phyloP scores from a whole-genome alignment of 2,113 vertebrate genomes.

The Heterocephalus glaber region DNA sequence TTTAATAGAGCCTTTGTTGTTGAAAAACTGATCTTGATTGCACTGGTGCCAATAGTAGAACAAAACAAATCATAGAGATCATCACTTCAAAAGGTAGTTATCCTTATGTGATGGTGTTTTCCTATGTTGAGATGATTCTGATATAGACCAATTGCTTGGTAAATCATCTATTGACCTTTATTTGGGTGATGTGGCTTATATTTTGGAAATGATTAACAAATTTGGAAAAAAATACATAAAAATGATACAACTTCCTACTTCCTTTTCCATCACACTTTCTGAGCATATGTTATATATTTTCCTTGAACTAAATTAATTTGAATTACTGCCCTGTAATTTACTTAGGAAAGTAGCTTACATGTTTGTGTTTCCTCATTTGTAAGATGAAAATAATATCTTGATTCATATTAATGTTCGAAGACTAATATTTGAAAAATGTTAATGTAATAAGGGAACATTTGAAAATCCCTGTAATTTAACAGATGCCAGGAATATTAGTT shows the following conservation, averaged over 20 bases:
- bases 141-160: neutral
- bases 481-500: neutral
- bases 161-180: neutral
- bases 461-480: neutral
- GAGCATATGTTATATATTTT: constrained; percentile 7
- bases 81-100: neutral
- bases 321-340: neutral
- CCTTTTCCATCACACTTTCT: neutral
- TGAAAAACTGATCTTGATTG: neutral
- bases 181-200: neutral
- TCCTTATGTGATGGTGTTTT: neutral
- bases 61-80: neutral
- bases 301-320: neutral
- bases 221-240: neutral
- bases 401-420: neutral
- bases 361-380: neutral
- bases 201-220: neutral
- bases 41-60: neutral
- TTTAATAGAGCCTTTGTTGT: neutral
- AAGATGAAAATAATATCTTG: constrained; percentile 19
- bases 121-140: neutral
- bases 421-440: neutral
- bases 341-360: neutral
- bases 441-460: neutral
- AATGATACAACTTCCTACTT: neutral